Percentiles rank a stretch among this genome's conserved stretches.
Conservation (phyloP, 2,113 vertebrate genomes). For the Sus scrofa region DNA sequence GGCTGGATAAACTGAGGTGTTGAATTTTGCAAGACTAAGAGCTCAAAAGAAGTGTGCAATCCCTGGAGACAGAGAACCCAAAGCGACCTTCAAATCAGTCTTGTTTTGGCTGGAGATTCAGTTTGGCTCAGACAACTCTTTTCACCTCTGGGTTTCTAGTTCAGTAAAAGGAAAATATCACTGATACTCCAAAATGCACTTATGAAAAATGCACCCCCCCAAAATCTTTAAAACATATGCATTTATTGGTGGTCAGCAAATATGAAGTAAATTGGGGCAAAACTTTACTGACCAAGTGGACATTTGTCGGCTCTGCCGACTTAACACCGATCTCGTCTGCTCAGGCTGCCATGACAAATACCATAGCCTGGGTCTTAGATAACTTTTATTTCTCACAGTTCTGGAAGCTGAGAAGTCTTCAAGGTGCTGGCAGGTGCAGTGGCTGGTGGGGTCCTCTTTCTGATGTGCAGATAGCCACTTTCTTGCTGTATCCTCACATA, state of each 20-base stretch:
- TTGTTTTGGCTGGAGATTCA: background rate
- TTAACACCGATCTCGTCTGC: background rate
- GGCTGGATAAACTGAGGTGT: background rate
- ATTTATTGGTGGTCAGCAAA: background rate
- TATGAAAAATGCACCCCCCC: background rate
- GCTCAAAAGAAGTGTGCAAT: background rate
- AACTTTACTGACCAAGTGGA: background rate
- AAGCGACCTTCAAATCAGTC: background rate
- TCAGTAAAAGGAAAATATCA: conserved; percentile 18
- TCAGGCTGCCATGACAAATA: background rate
- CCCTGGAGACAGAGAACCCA: background rate
- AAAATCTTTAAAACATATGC: background rate
- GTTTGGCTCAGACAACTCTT: background rate
- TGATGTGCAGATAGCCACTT: background rate
- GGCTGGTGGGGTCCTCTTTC: background rate
- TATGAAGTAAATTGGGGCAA: background rate
- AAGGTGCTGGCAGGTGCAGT: background rate
- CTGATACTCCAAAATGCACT: background rate
- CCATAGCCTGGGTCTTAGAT: too few species aligned
- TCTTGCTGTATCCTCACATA: background rate
- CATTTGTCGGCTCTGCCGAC: background rate
- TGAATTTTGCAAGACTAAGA: background rate
- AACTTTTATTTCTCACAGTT: background rate
- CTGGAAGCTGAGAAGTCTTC: background rate
- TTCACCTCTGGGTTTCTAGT: conserved; percentile 9